Conservation (phyloP, 2,113 vertebrate species). For the Centrocercus urophasianus region DNA sequence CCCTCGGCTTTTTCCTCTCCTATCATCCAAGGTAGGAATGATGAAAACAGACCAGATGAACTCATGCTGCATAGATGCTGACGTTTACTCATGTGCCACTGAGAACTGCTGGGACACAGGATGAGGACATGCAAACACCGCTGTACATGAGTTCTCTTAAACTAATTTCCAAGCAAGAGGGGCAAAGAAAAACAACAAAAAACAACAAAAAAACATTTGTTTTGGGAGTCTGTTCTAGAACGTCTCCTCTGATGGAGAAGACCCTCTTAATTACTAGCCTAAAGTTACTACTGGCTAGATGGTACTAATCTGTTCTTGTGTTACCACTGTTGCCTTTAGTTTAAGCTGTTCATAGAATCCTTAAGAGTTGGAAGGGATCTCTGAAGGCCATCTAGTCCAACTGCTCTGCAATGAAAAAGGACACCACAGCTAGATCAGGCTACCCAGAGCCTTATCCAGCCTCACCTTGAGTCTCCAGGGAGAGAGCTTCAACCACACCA, state of each 20-base stretch:
- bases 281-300: background rate
- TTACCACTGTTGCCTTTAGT: background rate
- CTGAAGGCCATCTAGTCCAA: no score
- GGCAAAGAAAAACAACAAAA: background rate
- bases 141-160: background rate
- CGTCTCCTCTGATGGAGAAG: background rate
- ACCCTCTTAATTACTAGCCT: constrained; percentile 18
- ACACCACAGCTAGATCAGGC: no score
- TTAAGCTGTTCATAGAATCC: background rate
- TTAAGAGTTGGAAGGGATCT: no score
- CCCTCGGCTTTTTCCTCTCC: background rate
- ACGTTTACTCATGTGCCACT: background rate
- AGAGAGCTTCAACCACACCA: no score
- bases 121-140: background rate
- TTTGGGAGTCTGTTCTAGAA: background rate
- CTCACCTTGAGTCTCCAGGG: no score
- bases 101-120: background rate
- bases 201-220: background rate
- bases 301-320: background rate
- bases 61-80: fast-evolving
- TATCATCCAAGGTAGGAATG: background rate
- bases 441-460: no score
- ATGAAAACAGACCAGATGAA: background rate
- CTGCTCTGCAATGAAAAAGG: no score
- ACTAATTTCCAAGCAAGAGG: background rate